phyloP scores from a whole-genome alignment of 2,888 invertebrate species.

The Netelia melanura region DNA sequence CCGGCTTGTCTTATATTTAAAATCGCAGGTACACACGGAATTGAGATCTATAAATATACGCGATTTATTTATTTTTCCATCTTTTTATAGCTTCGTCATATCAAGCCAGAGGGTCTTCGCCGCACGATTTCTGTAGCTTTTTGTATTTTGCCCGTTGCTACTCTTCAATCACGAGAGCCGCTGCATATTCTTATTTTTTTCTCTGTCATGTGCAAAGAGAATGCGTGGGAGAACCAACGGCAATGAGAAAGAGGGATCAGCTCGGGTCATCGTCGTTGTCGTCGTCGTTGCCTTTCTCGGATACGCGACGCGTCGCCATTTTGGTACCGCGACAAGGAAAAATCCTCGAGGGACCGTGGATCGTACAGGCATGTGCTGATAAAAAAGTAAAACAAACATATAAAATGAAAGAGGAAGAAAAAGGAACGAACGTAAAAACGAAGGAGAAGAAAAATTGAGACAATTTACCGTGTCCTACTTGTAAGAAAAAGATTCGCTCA shows the following conservation, averaged over 20 bases:
- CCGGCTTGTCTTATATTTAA: neutral
- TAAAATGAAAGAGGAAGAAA: no score
- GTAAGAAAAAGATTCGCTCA: neutral
- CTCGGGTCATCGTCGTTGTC: neutral
- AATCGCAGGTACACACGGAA: slow-evolving; percentile 20
- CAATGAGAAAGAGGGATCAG: neutral
- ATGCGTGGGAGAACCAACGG: neutral
- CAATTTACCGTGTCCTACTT: neutral
- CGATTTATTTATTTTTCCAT: neutral
- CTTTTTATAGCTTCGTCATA: neutral
- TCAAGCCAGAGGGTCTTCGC: neutral
- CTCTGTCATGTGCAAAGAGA: neutral
- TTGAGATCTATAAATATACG: slow-evolving; percentile 40
- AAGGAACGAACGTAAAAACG: no score
- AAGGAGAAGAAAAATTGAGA: neutral
- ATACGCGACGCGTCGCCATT: neutral
- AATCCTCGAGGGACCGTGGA: neutral
- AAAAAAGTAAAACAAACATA: neutral
- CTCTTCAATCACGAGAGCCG: neutral
- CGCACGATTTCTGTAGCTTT: neutral
- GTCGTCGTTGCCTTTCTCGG: neutral
- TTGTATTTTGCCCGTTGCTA: neutral
- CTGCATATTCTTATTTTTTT: slow-evolving; percentile 5
- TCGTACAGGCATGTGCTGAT: neutral
- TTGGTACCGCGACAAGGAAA: neutral